phyloP scores from a whole-genome alignment of 2,113 vertebrate genomes.

The Mus spicilegus region DNA sequence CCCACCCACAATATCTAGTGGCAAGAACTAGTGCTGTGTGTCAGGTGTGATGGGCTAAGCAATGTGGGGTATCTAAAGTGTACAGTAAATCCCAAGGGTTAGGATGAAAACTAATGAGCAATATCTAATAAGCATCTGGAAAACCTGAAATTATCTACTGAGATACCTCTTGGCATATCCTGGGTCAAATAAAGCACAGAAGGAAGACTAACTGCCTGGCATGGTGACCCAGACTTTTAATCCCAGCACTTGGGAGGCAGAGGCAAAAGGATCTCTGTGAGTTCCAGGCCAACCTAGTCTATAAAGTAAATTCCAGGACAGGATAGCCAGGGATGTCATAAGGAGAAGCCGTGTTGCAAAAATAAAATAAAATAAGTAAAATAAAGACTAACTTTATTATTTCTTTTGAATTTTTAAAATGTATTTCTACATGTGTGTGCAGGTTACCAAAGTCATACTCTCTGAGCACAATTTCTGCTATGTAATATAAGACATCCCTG shows the following conservation, averaged over 20 bases:
- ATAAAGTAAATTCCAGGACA: background rate
- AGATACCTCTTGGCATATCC: background rate
- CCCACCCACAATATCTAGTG: no score
- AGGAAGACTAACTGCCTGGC: background rate
- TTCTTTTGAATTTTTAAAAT: slow-evolving; percentile 4
- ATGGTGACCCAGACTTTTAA: background rate
- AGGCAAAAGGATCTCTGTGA: background rate
- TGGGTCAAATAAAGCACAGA: background rate
- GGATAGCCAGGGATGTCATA: background rate
- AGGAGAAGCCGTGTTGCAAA: background rate
- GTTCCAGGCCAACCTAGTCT: background rate
- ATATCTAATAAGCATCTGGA: background rate
- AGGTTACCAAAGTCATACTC: background rate
- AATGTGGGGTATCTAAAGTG: background rate
- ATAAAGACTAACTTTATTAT: background rate
- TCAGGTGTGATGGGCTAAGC: fast-evolving
- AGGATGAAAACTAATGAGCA: background rate
- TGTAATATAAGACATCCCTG: background rate
- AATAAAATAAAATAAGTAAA: background rate
- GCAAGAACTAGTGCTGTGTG: background rate
- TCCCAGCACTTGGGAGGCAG: background rate
- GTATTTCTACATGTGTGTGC: background rate
- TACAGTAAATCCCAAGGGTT: background rate
- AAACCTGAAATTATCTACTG: background rate
- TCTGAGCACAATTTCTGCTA: background rate